phyloP scores from a whole-genome alignment of 92 coral and sea anemone genomes.

The Phenganax marumi region DNA sequence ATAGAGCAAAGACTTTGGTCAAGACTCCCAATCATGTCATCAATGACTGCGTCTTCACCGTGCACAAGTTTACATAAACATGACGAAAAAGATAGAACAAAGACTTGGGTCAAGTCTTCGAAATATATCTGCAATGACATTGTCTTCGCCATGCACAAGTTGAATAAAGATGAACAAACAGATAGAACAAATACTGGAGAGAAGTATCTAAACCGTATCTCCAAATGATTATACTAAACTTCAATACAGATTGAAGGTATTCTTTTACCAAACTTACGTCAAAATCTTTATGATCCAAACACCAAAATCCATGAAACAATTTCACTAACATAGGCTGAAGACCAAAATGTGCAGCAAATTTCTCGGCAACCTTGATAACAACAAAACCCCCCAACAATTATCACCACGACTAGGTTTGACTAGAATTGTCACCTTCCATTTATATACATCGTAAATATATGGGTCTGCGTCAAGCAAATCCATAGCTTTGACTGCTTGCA shows the following conservation, averaged over 20 bases:
- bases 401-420: no score
- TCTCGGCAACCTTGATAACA: constrained; percentile 66
- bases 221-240: background rate
- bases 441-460: background rate
- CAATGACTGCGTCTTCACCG: no score
- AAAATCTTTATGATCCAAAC: constrained; percentile 85
- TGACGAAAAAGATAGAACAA: background rate
- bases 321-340: constrained; percentile 69
- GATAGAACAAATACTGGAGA: background rate
- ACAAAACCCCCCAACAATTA: background rate
- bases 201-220: background rate
- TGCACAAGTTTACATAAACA: background rate
- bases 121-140: no score
- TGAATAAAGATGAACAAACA: background rate
- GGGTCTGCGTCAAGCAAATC: background rate
- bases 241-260: background rate
- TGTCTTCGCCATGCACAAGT: background rate
- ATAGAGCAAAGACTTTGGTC: no score
- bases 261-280: constrained; percentile 53
- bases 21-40: no score
- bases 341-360: constrained; percentile 73
- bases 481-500: background rate
- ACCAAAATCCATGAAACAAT: constrained; percentile 82
- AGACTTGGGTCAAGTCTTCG: no score
- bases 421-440: no score